Percentiles rank a stretch among this genome's conserved stretches.
phyloP scores from a whole-genome alignment of 2,888 invertebrate genomes.

The Chesias legatella region DNA sequence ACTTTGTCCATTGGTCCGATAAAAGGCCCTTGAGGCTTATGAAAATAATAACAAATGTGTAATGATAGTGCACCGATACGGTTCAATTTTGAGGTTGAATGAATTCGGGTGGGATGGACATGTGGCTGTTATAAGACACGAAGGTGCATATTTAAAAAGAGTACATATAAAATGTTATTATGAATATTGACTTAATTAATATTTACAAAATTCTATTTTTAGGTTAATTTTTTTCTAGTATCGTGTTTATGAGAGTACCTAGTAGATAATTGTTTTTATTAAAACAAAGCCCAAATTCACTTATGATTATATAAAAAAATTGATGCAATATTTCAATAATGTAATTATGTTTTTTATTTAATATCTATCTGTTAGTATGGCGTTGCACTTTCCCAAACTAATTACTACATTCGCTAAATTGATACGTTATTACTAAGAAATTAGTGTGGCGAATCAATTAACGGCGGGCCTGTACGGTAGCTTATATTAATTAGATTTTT shows the following conservation, averaged over 20 bases:
- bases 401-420: constrained; percentile 42
- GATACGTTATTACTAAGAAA: constrained; percentile 49
- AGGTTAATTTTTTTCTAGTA: too few relatives aligned
- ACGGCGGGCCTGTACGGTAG: constrained; percentile 54
- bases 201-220: too few relatives aligned
- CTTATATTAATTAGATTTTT: constrained; percentile 69
- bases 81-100: constrained; percentile 29
- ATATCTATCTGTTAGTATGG: too few relatives aligned
- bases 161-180: too few relatives aligned
- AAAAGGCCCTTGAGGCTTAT: constrained; percentile 70
- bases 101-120: constrained; percentile 5
- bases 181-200: too few relatives aligned
- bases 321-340: too few relatives aligned
- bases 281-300: too few relatives aligned
- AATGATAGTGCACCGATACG: constrained; percentile 49
- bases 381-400: constrained; percentile 15
- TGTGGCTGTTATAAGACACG: not conserved
- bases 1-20: constrained; percentile 16
- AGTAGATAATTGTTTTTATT: too few relatives aligned
- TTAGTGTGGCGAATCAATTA: constrained; percentile 71
- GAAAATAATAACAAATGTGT: constrained; percentile 64
- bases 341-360: too few relatives aligned
- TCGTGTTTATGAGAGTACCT: too few relatives aligned
- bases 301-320: too few relatives aligned
- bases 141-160: too few relatives aligned